A percentile compares a stretch with the other conserved stretches of the same genome.
These are phyloP conservation scores for Ceyx cyanopectus DNA, from an alignment of 2,113 vertebrate species.

Conservation along the genomic window DNA sequence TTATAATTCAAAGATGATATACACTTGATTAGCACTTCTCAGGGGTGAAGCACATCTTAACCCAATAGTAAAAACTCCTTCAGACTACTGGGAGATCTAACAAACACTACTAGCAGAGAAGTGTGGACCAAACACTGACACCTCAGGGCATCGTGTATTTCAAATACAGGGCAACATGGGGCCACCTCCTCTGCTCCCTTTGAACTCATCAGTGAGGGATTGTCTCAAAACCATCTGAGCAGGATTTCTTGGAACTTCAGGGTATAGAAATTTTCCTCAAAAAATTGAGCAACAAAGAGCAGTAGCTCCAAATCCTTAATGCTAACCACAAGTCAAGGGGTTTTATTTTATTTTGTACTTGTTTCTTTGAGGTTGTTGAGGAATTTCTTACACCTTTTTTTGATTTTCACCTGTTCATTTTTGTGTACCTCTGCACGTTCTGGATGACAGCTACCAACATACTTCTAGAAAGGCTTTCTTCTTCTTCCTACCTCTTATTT, in stretches of 20 bases:
- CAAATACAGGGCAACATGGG: background rate
- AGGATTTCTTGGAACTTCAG: background rate
- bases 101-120: background rate
- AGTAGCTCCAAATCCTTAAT: background rate
- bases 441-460: background rate
- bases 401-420: background rate
- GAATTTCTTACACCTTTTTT: background rate
- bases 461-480: background rate
- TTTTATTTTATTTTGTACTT: background rate
- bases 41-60: background rate
- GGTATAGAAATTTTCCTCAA: background rate
- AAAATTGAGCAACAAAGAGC: background rate
- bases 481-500: background rate
- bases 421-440: background rate
- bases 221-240: background rate
- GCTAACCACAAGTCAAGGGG: background rate
- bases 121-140: background rate
- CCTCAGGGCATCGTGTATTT: background rate
- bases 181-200: background rate
- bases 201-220: background rate
- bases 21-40: background rate
- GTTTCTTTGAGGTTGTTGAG: background rate
- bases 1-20: background rate
- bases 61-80: background rate
- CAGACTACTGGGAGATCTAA: background rate